phyloP scores from a whole-genome alignment of 2,888 invertebrate genomes.

The Lepeophtheirus nordmannii region DNA sequence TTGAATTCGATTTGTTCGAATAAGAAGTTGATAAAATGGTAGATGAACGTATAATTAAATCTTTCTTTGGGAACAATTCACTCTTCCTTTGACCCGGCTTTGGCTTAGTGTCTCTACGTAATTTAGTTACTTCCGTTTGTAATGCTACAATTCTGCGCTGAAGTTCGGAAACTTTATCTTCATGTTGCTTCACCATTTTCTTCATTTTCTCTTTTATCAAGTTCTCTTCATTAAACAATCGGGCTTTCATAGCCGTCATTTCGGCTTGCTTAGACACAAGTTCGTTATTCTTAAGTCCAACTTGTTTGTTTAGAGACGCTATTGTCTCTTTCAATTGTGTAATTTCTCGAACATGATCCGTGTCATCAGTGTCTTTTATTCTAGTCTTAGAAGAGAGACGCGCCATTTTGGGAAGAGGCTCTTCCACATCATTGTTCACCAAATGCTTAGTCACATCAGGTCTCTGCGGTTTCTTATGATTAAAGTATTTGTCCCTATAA shows the following conservation, averaged over 20 bases:
- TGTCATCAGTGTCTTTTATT: constrained; percentile 26
- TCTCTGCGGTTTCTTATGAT: constrained; percentile 54
- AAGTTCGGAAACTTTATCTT: constrained; percentile 59
- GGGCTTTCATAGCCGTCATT: constrained; percentile 52
- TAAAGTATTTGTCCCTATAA: constrained; percentile 23
- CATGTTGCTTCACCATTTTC: constrained; percentile 54
- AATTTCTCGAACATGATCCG: constrained; percentile 83
- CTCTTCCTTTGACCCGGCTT: neutral
- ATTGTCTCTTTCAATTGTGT: constrained; percentile 87
- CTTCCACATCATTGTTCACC: constrained; percentile 26
- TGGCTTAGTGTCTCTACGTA: constrained; percentile 33
- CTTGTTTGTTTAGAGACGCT: constrained; percentile 71
- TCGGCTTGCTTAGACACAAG: constrained; percentile 61
- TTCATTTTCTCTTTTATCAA: constrained; percentile 72
- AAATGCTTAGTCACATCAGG: constrained; percentile 43
- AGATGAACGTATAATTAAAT: neutral
- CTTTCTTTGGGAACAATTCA: constrained; percentile 20
- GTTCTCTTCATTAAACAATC: constrained; percentile 70
- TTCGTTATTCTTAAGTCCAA: constrained; percentile 66
- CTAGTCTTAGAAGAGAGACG: constrained; percentile 12
- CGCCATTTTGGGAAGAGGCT: constrained; percentile 32
- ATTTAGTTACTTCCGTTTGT: constrained; percentile 66
- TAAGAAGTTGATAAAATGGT: neutral
- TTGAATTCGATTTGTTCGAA: neutral
- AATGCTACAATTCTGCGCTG: constrained; percentile 62